Evolutionary conservation across 2,888 invertebrate species (phyloP).

Genomic region (Zygothrica quintamaculata): DNA sequence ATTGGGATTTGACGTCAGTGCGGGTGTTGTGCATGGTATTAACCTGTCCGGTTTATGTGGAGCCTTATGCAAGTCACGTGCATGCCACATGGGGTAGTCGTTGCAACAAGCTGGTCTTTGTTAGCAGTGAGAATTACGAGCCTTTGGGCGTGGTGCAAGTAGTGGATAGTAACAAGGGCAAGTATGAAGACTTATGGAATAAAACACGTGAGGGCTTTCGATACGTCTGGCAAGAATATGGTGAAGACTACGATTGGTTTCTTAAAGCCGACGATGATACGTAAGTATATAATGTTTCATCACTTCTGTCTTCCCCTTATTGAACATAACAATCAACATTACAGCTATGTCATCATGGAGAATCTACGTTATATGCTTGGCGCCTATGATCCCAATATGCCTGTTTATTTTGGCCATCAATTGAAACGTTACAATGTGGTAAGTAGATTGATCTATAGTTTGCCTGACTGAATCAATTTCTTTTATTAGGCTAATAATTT

Average conservation of each 20-base stretch:
- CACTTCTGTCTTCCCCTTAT: background rate
- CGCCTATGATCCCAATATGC: constrained; percentile 88
- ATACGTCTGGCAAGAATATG: constrained; percentile 92
- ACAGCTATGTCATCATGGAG: constrained; percentile 96
- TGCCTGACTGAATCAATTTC: too few relatives aligned
- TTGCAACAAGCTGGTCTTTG: constrained; percentile 93
- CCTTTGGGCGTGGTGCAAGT: constrained; percentile 91
- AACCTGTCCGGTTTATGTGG: constrained; percentile 95
- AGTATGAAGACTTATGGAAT: constrained; percentile 94
- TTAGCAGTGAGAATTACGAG: constrained; percentile 90
- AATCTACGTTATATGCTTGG: constrained; percentile 95
- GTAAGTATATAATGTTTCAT: constrained; percentile 87
- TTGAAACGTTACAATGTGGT: constrained; percentile 84
- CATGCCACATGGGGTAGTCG: constrained; percentile 97
- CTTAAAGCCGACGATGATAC: constrained; percentile 99
- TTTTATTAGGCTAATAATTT: background rate
- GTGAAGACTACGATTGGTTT: constrained; percentile 96
- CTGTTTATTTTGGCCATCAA: constrained; percentile 95
- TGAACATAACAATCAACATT: constrained; percentile 41
- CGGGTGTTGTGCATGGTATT: constrained; percentile 97
- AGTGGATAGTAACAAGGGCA: constrained; percentile 90
- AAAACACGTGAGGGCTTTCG: constrained; percentile 97
- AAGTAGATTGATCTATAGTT: constrained; percentile 41
- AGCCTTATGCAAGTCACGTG: constrained; percentile 93
- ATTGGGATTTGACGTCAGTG: constrained; percentile 86